Evolutionary conservation across 2,797 vertebrate species (phyloP), one percentile per base, ranked within the genome.

Genomic region (Hydrophis major): DNA sequence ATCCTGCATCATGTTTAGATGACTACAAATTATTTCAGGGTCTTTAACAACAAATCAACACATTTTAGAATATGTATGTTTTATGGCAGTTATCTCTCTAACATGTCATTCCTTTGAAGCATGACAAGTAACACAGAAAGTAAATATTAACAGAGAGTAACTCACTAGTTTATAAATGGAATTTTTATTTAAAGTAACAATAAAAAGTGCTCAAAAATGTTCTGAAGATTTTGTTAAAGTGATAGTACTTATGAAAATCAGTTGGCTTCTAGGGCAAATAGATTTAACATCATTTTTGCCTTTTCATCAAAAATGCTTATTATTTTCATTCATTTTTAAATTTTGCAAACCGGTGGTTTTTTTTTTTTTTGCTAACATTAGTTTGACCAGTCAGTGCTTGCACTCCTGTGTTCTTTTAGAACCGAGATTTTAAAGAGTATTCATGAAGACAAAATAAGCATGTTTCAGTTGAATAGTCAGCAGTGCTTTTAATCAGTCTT

Each of bases 101-200:
- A 87, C 53, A 60, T 56, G 6, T 86, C 8, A 47, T 86, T 66
- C 57, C 27, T 69, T 53, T 42, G 91, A 69, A 94, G 92, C 4
- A 86, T 27, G 91, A 90, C 88, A 92, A 92, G 14, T 57, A 90
- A n/a, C n/a, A 87, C 10, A 74, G 1, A 83, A 61, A 92, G 92
- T 87, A 12, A 95, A 47, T 47, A 25, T 83, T 83, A 83, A 83
- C 42, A 83, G 20, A 88, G 25, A n/a, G 0, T 37, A 47, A 92
- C 50, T 91, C 8, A 86, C 5, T 37, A 55, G 55, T 91, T 91
- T 91, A 55, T 63, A 32, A 87, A 87, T 37, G 11, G 13, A 13
- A 20, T 88, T 89, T 83, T 47, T 78, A 32, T 53, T 53, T 14
- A 13, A 60, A n/a, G 47, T 83, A 57, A n/a, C 86, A 56, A 20